Percentiles rank a stretch among this genome's conserved stretches.
Conservation (phyloP, 2,888 invertebrate genomes). For the Dasypogon diadema region DNA sequence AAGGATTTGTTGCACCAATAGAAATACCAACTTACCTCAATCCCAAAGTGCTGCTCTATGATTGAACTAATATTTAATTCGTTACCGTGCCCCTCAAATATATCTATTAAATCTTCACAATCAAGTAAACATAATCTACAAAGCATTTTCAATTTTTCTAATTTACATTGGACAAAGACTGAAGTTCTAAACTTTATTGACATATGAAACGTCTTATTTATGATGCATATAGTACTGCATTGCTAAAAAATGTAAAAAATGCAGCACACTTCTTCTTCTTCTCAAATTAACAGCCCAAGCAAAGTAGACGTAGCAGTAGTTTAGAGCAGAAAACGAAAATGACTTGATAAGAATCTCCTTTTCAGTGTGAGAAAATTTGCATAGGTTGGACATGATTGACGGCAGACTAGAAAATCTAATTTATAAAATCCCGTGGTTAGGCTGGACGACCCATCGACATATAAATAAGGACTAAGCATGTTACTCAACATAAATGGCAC, state of each 20-base stretch:
- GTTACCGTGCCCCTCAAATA: constrained; percentile 50
- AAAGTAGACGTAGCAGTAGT: not conserved
- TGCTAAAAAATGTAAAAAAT: not conserved
- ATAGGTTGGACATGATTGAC: no score
- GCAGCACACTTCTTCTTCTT: constrained; percentile 20
- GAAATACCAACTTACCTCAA: constrained; percentile 50
- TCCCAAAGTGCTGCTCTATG: constrained; percentile 52
- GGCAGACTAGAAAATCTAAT: no score
- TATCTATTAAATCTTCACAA: constrained; percentile 53
- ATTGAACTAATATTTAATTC: constrained; percentile 44
- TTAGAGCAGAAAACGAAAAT: no score
- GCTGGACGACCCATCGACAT: no score
- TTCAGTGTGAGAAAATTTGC: no score
- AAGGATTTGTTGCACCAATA: no score
- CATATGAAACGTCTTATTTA: constrained; percentile 13
- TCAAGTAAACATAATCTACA: constrained; percentile 53
- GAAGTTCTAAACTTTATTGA: constrained; percentile 5
- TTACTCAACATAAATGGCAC: no score
- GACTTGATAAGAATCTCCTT: no score
- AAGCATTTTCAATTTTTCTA: constrained; percentile 47
- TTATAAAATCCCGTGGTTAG: no score
- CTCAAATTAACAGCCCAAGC: not conserved
- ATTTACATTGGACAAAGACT: constrained; percentile 19
- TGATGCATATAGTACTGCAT: not conserved
- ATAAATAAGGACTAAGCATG: no score